Conservation (phyloP, 2,797 vertebrate genomes). For the Cuculus canorus region DNA sequence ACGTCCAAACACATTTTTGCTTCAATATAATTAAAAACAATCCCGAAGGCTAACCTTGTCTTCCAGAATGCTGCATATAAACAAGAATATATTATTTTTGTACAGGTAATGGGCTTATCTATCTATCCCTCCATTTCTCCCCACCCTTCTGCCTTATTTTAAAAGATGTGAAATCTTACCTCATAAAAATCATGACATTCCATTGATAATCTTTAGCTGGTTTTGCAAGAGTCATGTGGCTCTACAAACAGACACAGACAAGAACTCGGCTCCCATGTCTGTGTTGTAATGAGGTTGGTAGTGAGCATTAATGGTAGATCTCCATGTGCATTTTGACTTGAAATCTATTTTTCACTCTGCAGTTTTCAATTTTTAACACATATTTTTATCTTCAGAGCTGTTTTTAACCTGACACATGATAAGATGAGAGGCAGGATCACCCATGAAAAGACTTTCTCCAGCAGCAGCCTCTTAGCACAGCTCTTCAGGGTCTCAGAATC, state of each 20-base stretch:
- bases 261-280: neutral
- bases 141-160: neutral
- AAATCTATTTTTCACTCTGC: neutral
- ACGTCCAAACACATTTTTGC: conserved; percentile 49
- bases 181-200: neutral
- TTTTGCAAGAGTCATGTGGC: neutral
- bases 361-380: neutral
- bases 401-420: neutral
- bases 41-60: conserved; percentile 54
- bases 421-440: neutral
- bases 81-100: conserved; percentile 5
- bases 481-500: neutral
- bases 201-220: neutral
- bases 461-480: neutral
- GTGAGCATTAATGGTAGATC: rapidly evolving
- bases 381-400: neutral
- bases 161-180: neutral
- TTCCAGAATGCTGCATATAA: conserved; percentile 31
- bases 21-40: conserved; percentile 56
- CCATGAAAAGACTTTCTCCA: neutral
- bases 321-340: rapidly evolving
- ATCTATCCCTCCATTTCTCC: neutral
- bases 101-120: neutral
- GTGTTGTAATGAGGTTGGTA: too few relatives aligned
- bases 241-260: neutral